Conservation (phyloP, 1,140 invertebrate genomes). For the Lerema accius region DNA sequence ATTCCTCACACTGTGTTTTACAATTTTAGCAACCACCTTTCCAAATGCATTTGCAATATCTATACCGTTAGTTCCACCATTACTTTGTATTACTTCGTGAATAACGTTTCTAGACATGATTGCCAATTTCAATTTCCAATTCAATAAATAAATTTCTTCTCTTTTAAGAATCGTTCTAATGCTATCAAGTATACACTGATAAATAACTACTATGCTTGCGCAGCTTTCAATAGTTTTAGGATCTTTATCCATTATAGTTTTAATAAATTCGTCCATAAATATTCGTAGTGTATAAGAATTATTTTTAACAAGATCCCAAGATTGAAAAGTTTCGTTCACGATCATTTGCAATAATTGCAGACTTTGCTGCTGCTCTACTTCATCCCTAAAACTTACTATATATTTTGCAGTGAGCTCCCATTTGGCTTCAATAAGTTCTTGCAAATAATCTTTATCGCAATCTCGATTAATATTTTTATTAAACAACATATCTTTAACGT, state of each 20-base stretch:
- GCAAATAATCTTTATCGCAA: slow-evolving; percentile 22
- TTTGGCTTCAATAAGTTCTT: slow-evolving; percentile 38
- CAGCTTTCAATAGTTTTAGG: slow-evolving; percentile 24
- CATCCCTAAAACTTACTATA: slow-evolving; percentile 38
- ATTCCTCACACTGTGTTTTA: slow-evolving; percentile 8
- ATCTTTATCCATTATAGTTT: slow-evolving; percentile 34
- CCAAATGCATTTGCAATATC: slow-evolving; percentile 35
- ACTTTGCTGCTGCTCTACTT: slow-evolving; percentile 39
- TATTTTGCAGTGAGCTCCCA: slow-evolving; percentile 53
- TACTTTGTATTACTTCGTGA: neutral
- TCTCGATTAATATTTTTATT: slow-evolving; percentile 28
- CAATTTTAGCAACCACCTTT: slow-evolving; percentile 34
- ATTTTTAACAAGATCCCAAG: no score
- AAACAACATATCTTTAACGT: slow-evolving; percentile 44
- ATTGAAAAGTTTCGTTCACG: no score
- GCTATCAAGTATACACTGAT: slow-evolving; percentile 1
- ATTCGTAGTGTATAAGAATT: no score
- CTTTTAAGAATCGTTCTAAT: neutral
- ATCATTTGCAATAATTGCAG: slow-evolving; percentile 38
- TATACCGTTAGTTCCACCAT: neutral
- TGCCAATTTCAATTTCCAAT: neutral
- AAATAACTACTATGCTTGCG: no score
- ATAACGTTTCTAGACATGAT: neutral
- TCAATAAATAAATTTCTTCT: neutral
- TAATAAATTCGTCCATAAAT: slow-evolving; percentile 20